Evolutionary conservation across 2,888 invertebrate species (phyloP).

Genomic region (Diaperis boleti): DNA sequence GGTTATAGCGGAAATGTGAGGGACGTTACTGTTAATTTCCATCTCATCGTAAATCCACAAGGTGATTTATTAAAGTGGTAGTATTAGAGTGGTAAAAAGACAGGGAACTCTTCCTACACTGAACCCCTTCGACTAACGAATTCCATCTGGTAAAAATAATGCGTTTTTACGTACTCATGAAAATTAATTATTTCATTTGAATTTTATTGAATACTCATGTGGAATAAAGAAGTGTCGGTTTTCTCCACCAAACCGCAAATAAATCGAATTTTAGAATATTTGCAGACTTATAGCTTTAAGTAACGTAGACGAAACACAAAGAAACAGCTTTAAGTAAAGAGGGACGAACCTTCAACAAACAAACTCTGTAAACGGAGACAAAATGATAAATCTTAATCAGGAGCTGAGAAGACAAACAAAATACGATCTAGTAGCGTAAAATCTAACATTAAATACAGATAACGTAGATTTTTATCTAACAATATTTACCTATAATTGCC

Average conservation of each 20-base stretch:
- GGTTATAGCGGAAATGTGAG: slow-evolving; percentile 14
- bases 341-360: slow-evolving; percentile 2
- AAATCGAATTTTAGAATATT: background rate
- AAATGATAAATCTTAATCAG: slow-evolving; percentile 13
- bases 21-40: too few species aligned
- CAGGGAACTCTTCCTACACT: slow-evolving; percentile 2
- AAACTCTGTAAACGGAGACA: background rate
- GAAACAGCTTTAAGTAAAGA: background rate
- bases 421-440: too few species aligned
- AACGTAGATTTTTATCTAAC: too few species aligned
- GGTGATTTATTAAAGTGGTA: slow-evolving; percentile 16
- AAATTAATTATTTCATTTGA: background rate
- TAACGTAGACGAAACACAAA: background rate
- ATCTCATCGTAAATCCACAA: slow-evolving; percentile 1
- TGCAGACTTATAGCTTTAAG: background rate
- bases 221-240: background rate
- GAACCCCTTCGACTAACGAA: background rate
- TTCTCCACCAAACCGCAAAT: background rate
- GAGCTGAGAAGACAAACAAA: too few species aligned
- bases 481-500: too few species aligned
- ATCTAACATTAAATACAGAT: too few species aligned
- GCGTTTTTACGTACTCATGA: too few species aligned
- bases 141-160: background rate
- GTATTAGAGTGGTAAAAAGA: too few species aligned
- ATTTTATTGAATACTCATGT: background rate